A percentile compares a stretch with the other conserved stretches of the same genome.
phyloP scores from a whole-genome alignment of 2,888 invertebrate species.

The Eilema depressum region DNA sequence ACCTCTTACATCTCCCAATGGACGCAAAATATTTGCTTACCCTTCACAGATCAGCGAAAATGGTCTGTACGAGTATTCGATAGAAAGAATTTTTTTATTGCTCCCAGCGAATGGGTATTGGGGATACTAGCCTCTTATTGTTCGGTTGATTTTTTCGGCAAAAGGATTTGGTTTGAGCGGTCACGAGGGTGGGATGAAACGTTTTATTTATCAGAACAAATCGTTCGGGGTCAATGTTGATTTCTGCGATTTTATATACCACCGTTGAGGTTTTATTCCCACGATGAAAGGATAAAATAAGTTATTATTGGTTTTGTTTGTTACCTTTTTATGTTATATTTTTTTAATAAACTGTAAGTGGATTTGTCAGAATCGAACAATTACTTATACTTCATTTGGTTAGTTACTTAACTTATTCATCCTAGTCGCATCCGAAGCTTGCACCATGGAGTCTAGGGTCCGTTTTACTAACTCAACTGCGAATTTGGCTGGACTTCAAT shows the following conservation, averaged over 20 bases:
- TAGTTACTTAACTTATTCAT: too few relatives aligned
- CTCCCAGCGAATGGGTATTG: conserved; percentile 33
- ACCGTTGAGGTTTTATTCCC: conserved; percentile 22
- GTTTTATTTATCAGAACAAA: conserved; percentile 44
- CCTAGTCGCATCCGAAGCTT: too few relatives aligned
- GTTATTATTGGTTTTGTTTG: background rate
- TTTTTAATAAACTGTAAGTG: background rate
- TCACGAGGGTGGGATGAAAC: conserved; percentile 29
- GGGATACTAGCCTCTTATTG: conserved; percentile 25
- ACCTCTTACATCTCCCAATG: background rate
- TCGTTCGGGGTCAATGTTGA: conserved; percentile 33
- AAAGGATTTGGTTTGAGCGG: conserved; percentile 35
- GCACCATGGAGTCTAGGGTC: too few relatives aligned
- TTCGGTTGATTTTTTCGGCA: conserved; percentile 38
- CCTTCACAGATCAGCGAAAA: conserved; percentile 8
- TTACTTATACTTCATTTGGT: too few relatives aligned
- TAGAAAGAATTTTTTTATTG: conserved; percentile 45
- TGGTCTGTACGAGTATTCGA: background rate
- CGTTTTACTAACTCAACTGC: too few relatives aligned
- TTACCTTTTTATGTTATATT: background rate
- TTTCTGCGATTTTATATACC: conserved; percentile 19
- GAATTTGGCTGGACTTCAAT: too few relatives aligned
- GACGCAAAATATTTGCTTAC: conserved; percentile 13
- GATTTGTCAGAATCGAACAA: too few relatives aligned
- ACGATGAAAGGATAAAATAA: conserved; percentile 1